A percentile compares a stretch with the other conserved stretches of the same genome.
Evolutionary conservation across 1,140 invertebrate species (phyloP).

Genomic region (Drosophila kepulauana): DNA sequence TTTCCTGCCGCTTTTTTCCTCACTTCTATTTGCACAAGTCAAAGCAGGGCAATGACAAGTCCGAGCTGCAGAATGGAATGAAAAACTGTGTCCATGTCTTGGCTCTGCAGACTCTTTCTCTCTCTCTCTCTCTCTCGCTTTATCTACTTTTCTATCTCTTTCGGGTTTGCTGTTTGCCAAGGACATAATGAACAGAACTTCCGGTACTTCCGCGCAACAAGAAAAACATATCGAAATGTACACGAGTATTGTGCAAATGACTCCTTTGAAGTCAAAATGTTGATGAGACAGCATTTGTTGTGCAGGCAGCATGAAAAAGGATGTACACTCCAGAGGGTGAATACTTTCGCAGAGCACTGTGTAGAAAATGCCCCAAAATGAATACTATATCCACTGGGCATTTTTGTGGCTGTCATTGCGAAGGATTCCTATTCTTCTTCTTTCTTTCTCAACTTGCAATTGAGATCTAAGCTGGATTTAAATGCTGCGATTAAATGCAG

Average conservation of each 20-base stretch:
- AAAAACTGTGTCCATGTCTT: conserved; percentile 52
- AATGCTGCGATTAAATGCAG: conserved; percentile 1
- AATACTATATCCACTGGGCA: conserved; percentile 25
- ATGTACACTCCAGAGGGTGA: conserved; percentile 44
- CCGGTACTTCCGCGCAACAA: conserved; percentile 54
- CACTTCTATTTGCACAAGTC: conserved; percentile 34
- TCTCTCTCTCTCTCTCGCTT: background rate
- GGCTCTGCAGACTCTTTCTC: conserved; percentile 1
- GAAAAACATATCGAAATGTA: conserved; percentile 25
- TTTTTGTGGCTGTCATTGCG: conserved; percentile 21
- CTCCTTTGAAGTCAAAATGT: conserved; percentile 76
- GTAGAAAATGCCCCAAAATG: conserved; percentile 27
- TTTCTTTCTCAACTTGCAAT: background rate
- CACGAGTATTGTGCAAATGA: conserved; percentile 70
- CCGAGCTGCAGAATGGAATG: conserved; percentile 14
- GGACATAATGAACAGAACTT: conserved; percentile 79
- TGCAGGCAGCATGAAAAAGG: conserved; percentile 66
- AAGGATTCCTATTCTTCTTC: background rate
- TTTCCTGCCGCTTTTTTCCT: conserved; percentile 32
- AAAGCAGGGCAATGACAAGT: conserved; percentile 47
- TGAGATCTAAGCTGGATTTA: conserved; percentile 4
- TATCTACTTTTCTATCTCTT: background rate
- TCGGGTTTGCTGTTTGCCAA: conserved; percentile 59
- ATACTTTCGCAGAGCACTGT: conserved; percentile 19
- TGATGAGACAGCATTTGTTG: conserved; percentile 77